Base-by-base conservation (phyloP, 2,113 vertebrate species). In the Brienomyrus longianalis region DNA sequence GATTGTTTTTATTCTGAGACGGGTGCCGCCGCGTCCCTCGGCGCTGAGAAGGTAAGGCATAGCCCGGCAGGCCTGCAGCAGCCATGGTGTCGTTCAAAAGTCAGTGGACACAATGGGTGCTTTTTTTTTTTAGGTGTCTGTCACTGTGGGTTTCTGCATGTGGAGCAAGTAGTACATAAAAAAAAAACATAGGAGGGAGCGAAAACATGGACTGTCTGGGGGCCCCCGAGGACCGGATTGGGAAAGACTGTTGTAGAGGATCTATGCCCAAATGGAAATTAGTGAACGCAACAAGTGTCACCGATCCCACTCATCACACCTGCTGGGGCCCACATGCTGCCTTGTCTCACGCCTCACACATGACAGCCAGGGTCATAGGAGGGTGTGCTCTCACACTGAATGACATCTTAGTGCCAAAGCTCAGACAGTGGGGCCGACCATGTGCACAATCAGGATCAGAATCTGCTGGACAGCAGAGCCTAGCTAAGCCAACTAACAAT, bases 1-100 rank as follows among this genome's bases (percentile, higher is more conserved):
- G 93, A 96, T 95, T 96, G 95, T 95, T 95, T 92, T 94, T 91
- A 92, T 93, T 93, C 90, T 89, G 15, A 85, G 88, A 89, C 92
- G 93, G 90, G 91, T 91, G 93, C 92, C 91, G 92, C 11, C 91
- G 92, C 11, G 39, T 92, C 52, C 88, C 87, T 92, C 89, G 45
- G 91, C 91, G 89, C 90, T 50, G 31, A 45, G 91, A 91, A 93
- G 93, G 92, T 93, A 93, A 95, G 93, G 92, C 89, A 91, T 92
- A 93, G 93, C 92, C 93, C 92, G 43, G 89, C 93, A 92, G 92
- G 91, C 92, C 94, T 90, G 87, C 93, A 94, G 91, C 93, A 86
- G 90, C 92, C 62, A 86, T 88, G 27, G 90, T 51, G 86, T 10
- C 19, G 66, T 89, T 89, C 66, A 2, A 21, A 21, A 48, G 90